A percentile compares a stretch with the other conserved stretches of the same genome.
Conservation (phyloP, 1,140 invertebrate species). For the Formica selysi region DNA sequence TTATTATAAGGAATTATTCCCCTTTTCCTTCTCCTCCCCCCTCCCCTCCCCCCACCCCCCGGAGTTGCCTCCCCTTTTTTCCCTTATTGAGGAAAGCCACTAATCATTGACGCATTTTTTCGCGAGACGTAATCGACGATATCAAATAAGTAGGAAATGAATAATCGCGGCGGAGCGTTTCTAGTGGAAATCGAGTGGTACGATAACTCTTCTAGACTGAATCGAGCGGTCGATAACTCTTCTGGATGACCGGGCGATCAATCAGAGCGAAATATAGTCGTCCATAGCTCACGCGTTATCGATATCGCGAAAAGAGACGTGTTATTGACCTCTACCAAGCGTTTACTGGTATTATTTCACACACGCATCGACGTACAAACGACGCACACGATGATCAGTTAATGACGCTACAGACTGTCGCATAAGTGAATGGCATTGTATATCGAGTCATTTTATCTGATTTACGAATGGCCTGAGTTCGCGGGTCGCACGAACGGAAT, state of each 20-base stretch:
- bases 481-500: neutral
- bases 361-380: neutral
- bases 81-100: slow-evolving; percentile 19
- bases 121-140: slow-evolving; percentile 59
- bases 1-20: slow-evolving; percentile 63
- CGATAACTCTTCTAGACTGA: slow-evolving; percentile 71
- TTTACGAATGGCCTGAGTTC: neutral
- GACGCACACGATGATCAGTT: neutral
- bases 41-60: neutral
- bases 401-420: neutral
- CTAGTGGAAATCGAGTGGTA: slow-evolving; percentile 70
- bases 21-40: slow-evolving; percentile 23
- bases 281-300: slow-evolving; percentile 65
- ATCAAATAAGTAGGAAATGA: slow-evolving; percentile 63
- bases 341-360: slow-evolving; percentile 3
- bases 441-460: neutral
- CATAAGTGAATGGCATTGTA: neutral
- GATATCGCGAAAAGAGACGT: slow-evolving; percentile 61
- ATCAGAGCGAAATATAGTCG: slow-evolving; percentile 72
- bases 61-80: neutral
- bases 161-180: slow-evolving; percentile 47
- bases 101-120: slow-evolving; percentile 30
- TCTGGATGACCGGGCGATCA: slow-evolving; percentile 68
- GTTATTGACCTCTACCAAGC: slow-evolving; percentile 44
- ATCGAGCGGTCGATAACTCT: slow-evolving; percentile 71